Percentiles rank a stretch among this genome's conserved stretches.
phyloP scores from a whole-genome alignment of 2,888 invertebrate genomes.

The Tenthredo scrophulariae region DNA sequence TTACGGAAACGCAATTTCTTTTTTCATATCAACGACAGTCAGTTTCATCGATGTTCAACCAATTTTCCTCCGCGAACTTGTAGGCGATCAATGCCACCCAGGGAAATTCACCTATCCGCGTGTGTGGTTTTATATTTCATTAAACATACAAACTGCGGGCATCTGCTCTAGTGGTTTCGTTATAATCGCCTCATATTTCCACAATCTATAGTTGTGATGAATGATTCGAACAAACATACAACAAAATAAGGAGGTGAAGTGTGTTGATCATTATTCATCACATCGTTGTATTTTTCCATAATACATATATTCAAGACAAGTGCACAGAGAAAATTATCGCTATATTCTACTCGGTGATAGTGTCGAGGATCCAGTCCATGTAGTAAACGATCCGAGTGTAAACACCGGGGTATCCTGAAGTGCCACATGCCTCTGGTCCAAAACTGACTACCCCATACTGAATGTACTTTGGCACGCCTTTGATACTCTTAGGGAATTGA shows the following conservation, averaged over 20 bases:
- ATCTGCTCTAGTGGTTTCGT: too few relatives aligned
- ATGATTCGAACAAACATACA: too few relatives aligned
- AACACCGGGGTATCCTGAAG: constrained; percentile 76
- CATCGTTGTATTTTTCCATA: neutral
- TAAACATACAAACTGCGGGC: too few relatives aligned
- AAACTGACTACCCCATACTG: constrained; percentile 83
- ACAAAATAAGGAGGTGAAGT: too few relatives aligned
- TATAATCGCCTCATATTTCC: too few relatives aligned
- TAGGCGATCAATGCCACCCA: neutral
- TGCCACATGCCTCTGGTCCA: constrained; percentile 75
- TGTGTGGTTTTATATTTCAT: too few relatives aligned
- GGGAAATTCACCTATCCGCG: neutral
- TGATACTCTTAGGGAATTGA: constrained; percentile 74
- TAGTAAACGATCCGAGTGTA: constrained; percentile 77
- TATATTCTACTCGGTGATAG: constrained; percentile 62
- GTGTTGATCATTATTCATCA: too few relatives aligned
- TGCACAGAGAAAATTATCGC: neutral
- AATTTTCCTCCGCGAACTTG: neutral
- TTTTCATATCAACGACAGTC: too few relatives aligned
- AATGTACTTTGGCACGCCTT: constrained; percentile 76
- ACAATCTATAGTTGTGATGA: too few relatives aligned
- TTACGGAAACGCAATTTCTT: too few relatives aligned
- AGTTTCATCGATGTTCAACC: neutral
- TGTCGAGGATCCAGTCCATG: constrained; percentile 78
- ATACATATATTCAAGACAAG: neutral